A percentile compares a stretch with the other conserved stretches of the same genome.
These are phyloP conservation scores for Alsophila aescularia DNA, from an alignment of 2,888 invertebrate species.

Conservation along the genomic window DNA sequence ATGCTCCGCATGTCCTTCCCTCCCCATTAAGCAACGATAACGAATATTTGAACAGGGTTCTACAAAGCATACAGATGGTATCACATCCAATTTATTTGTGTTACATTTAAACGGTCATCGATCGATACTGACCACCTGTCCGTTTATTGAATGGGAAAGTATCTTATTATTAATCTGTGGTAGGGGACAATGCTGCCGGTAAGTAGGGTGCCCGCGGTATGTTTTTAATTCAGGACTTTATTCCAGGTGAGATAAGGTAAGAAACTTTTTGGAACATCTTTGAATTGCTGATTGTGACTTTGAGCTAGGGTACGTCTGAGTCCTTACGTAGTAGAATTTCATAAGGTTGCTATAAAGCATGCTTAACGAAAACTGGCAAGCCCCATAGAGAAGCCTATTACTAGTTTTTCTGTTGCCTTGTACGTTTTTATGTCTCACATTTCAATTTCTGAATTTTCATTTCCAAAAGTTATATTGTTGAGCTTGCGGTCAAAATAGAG, in stretches of 20 bases:
- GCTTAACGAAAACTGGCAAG: no score
- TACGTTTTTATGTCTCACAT: no score
- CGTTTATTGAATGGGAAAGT: constrained; percentile 25
- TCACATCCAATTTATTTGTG: constrained; percentile 34
- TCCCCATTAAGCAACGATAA: constrained; percentile 8
- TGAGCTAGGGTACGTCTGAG: no score
- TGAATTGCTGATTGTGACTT: no score
- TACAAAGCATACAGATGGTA: constrained; percentile 27
- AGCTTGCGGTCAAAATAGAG: no score
- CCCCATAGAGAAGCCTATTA: no score
- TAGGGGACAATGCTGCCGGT: constrained; percentile 22
- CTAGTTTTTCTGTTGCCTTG: no score
- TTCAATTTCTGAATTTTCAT: no score
- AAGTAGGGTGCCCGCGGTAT: constrained; percentile 22
- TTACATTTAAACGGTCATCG: constrained; percentile 37
- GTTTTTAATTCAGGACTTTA: not conserved
- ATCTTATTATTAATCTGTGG: constrained; percentile 28
- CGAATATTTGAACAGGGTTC: constrained; percentile 14
- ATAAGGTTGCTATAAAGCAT: no score
- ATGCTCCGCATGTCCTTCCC: not conserved
- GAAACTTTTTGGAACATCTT: no score
- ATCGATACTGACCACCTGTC: constrained; percentile 55
- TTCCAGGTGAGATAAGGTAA: not conserved
- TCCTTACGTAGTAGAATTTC: no score
- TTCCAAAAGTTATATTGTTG: no score